Evolutionary conservation across 2,797 vertebrate species (phyloP), one percentile per base, ranked within the genome.

Genomic region (Leptatherina wallacei): DNA sequence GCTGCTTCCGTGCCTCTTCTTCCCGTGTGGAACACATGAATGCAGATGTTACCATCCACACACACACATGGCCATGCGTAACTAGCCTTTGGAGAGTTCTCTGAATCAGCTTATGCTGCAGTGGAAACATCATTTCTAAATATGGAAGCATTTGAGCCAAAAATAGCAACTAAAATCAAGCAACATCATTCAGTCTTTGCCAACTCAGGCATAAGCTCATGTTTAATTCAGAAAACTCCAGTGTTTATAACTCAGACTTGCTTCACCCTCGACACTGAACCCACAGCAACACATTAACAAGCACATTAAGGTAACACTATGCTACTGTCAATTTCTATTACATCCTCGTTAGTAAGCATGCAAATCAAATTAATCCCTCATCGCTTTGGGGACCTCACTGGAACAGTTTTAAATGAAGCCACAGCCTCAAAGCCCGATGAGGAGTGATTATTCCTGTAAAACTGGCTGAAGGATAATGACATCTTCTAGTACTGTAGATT

Each of bases 141-240:
- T 69, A 87, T 88, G 20, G 88, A 82, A 76, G 0, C 69, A 24
- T 7, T 32, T 6, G 52, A 75, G 83, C 87, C 88, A 91, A 91
- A 90, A 83, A 90, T 52, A 73, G 87, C 75, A 80, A 69, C 67
- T 6, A 12, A 84, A 71, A 75, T 65, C 77, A 42, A 69, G 57
- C 47, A 60, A 67, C 87, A 89, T 89, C 78, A 79, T 87, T 86
- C 88, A 84, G 55, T 76, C 33, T 61, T 73, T 66, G 75, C 73
- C 69, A 75, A 85, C 88, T 91, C 85, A 13, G 89, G 87, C 85
- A 35, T 74, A 77, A 85, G 62, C 81, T 90, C 90, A 91, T 91
- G 84, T 84, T 93, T 93, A 88, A 93, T 92, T 90, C 85, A 92
- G 64, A 86, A 78, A 85, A 77, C 74, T 54, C 22, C 13, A 64